Evolutionary conservation across 2,888 invertebrate species (phyloP).

Genomic region (Cryptophagus acutangulus): DNA sequence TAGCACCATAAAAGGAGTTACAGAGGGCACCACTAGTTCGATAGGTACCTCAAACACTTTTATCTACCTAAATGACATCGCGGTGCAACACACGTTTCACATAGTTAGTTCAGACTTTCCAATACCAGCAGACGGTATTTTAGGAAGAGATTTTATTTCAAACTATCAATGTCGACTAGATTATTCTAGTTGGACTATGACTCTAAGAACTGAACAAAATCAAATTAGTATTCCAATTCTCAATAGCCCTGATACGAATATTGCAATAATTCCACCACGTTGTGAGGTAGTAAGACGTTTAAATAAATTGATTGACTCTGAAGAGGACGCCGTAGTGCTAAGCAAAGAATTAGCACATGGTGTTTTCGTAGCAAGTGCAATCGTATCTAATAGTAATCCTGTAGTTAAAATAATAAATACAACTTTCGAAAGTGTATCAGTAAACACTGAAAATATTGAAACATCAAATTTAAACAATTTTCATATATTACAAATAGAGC

Average conservation of each 20-base stretch:
- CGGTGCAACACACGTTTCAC: constrained; percentile 5
- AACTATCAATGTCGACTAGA: constrained; percentile 4
- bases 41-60: constrained; percentile 6
- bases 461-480: neutral
- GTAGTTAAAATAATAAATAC: constrained; percentile 15
- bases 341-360: constrained; percentile 2
- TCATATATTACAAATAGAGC: neutral
- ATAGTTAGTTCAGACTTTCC: constrained; percentile 7
- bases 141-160: constrained; percentile 4
- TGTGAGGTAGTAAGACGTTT: constrained; percentile 10
- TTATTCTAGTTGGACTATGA: constrained; percentile 7
- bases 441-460: constrained; percentile 1
- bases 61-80: constrained; percentile 3
- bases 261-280: constrained; percentile 6
- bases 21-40: constrained; percentile 2
- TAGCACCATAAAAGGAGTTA: constrained; percentile 8
- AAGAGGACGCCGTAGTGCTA: neutral
- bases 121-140: constrained; percentile 9
- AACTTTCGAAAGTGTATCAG: neutral
- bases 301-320: neutral
- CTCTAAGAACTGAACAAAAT: no score
- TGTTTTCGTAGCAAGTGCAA: constrained; percentile 10
- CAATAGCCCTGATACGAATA: constrained; percentile 6
- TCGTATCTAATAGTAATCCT: constrained; percentile 8
- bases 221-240: constrained; percentile 2